These are phyloP conservation scores for Acrocephalus arundinaceus DNA, from an alignment of 2,113 vertebrate genomes.

Conservation along the genomic window DNA sequence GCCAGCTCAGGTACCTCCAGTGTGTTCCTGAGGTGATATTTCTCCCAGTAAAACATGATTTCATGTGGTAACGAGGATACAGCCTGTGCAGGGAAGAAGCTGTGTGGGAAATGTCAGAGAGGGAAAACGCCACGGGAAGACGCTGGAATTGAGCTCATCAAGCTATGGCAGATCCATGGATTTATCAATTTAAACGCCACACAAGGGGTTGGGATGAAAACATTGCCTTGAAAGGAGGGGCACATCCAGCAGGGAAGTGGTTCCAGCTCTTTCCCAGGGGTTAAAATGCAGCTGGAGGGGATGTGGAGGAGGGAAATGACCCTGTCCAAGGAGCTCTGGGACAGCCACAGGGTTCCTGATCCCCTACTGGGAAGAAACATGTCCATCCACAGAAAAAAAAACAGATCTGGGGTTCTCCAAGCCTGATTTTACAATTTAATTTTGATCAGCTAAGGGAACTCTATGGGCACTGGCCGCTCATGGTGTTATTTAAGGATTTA, in stretches of 20 bases:
- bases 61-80: background rate
- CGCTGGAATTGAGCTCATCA: background rate
- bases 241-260: background rate
- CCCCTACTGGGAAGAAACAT: background rate
- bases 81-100: background rate
- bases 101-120: background rate
- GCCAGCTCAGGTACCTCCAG: background rate
- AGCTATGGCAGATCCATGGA: background rate
- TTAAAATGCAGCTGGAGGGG: background rate
- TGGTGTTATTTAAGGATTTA: background rate
- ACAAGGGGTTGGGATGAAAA: background rate
- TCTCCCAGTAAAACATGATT: slow-evolving; percentile 19
- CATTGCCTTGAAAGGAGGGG: background rate
- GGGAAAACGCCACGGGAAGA: background rate
- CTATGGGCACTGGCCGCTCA: background rate
- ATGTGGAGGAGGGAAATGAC: no score
- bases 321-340: background rate
- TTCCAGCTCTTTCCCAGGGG: background rate
- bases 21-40: slow-evolving; percentile 21
- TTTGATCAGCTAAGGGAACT: background rate
- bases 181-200: background rate
- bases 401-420: background rate
- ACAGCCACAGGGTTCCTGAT: background rate
- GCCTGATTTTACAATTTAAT: background rate
- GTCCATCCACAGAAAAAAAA: background rate